Evolutionary conservation across 2,888 invertebrate genomes (phyloP), one percentile per base, ranked within the genome.

Genomic region (Stenoptilia bipunctidactyla): DNA sequence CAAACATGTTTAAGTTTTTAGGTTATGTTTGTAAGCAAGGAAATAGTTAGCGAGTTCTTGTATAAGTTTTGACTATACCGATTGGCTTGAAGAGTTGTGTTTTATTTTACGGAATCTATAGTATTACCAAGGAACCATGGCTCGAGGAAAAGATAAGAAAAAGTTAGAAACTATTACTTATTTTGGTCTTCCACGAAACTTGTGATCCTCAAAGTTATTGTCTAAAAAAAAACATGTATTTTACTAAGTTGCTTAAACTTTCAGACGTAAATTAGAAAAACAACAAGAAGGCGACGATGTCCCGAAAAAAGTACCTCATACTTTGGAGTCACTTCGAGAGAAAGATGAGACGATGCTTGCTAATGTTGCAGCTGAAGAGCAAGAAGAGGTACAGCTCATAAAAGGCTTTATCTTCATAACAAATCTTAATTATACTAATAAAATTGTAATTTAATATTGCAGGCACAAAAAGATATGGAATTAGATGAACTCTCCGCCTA

Each of bases 251-350:
- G n/a, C n/a, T n/a, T n/a, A n/a, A n/a, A n/a, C 37, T 58, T 61
- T 38, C 53, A 83, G 83, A 49, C 75, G 83, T 38, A 83, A 83
- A 45, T 62, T 77, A 40, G 83, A 83, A 53, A 83, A 80, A 55
- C 75, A 80, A 42, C 76, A 80, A 50, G 83, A 82, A 53, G 83
- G 80, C 1, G 83, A 82, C 2, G 79, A 80, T 65, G 80, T 67
- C 0, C 79, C 79, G 1, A 83, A 80, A 55, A 61, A 82, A 49
- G 53, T 80, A 9, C 98, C 98, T 0, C 93, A 94, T 62, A 99
- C 99, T 0, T 89, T 99, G 55, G 99, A 99, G 70, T 95, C 91
- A 51, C 88, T 94, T 45, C 87, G 98, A 42, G 94, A 95, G 61
- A 90, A 90, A 53, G 98, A 99, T 87, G 96, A 93, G 62, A 98